Evolutionary conservation across 2,797 vertebrate species (phyloP).

Genomic region (Danio choprae): DNA sequence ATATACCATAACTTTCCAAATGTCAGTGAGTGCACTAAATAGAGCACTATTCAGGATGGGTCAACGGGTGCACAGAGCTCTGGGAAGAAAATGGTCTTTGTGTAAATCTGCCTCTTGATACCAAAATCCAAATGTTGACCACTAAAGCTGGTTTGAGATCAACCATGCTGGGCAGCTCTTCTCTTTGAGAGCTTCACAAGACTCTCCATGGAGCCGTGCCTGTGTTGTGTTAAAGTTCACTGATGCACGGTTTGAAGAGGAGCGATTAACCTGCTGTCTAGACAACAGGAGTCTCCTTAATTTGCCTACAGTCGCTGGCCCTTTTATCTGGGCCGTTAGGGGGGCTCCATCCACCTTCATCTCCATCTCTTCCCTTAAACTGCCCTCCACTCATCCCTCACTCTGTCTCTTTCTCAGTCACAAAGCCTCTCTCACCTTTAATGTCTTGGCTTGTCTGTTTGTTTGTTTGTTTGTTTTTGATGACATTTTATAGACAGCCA

Average conservation of each 20-base stretch:
- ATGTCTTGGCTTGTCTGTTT: slow-evolving; percentile 20
- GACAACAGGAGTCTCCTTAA: slow-evolving; percentile 66
- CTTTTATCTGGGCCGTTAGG: slow-evolving; percentile 62
- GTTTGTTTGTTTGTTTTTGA: not conserved
- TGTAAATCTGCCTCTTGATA: slow-evolving; percentile 39
- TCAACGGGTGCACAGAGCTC: slow-evolving; percentile 36
- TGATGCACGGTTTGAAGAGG: slow-evolving; percentile 55
- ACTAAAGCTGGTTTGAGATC: slow-evolving; percentile 44
- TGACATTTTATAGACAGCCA: not conserved
- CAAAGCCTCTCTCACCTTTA: slow-evolving; percentile 10
- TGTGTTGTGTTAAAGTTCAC: slow-evolving; percentile 52
- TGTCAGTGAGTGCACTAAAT: slow-evolving; percentile 11
- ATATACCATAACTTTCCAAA: slow-evolving; percentile 33
- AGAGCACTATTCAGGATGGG: slow-evolving; percentile 11
- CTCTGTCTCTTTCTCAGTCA: slow-evolving; percentile 19
- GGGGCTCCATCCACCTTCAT: slow-evolving; percentile 49
- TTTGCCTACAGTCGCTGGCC: slow-evolving; percentile 55
- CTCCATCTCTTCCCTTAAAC: slow-evolving; percentile 24
- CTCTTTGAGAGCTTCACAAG: slow-evolving; percentile 36
- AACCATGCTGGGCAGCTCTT: slow-evolving; percentile 41
- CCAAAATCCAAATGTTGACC: slow-evolving; percentile 32
- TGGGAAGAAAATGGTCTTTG: slow-evolving; percentile 44
- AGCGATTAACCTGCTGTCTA: slow-evolving; percentile 64
- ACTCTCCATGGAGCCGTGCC: slow-evolving; percentile 43
- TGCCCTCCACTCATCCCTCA: slow-evolving; percentile 18